Base-by-base conservation (phyloP, 2,113 vertebrate species). In the Poeciliopsis retropinna region DNA sequence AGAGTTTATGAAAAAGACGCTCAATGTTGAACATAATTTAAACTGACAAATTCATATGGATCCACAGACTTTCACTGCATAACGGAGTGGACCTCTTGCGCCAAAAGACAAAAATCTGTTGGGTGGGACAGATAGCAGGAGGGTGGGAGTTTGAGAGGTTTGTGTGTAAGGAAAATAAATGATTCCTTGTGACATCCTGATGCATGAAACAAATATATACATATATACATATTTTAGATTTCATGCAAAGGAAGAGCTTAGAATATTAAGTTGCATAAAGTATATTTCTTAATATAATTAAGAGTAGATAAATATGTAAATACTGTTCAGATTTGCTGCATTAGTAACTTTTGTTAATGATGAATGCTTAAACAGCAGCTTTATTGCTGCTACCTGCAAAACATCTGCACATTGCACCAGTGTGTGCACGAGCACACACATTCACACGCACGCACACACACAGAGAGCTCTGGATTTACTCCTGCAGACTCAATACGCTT, bases 401-500 rank as follows among this genome's bases (percentile, higher is more conserved):
- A 83, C 37, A 69, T 64, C 67, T 61, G 64, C 60, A 60, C 54
- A 73, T 12, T 64, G 62, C 34, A 39, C 77, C 27, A 30, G 68
- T 54, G 66, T 44, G 37, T 41, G 44, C 30, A 66, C 47, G 54
- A 29, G 47, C 57, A 67, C 47, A 61, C 54, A 28, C 29, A 70
- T 61, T 54, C 54, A 64, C 54, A 37, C 60, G 30, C 67, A n/a
- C 57, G 25, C 27, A 22, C 75, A 39, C 44, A 75, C 64, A 47
- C 37, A 65, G 44, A 37, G 37, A 60, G 61, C 54, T 67, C 66
- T 60, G 15, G 30, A 72, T 67, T 80, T 72, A 65, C 83, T 76
- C 72, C 86, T 85, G 78, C 90, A 82, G 81, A 76, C 82, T 85
- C 80, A 66, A 31, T 80, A 81, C 75, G 73, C 82, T 87, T 66